Evolutionary conservation across 2,888 invertebrate genomes (phyloP).

Genomic region (Catocala fraxini): DNA sequence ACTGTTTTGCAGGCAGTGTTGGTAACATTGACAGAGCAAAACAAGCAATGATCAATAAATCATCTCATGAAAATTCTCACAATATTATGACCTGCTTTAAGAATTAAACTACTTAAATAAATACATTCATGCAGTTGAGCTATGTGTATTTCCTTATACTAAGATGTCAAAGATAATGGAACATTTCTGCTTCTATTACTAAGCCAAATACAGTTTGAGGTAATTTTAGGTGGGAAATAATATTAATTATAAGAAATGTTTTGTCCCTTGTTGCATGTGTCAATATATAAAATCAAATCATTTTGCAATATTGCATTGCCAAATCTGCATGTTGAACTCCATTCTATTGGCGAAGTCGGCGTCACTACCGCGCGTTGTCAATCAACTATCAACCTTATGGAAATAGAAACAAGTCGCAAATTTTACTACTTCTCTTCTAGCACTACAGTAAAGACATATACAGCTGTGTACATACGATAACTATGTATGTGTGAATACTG

Average conservation of each 20-base stretch:
- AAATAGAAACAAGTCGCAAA: slow-evolving; percentile 56
- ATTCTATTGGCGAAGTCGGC: slow-evolving; percentile 60
- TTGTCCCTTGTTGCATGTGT: slow-evolving; percentile 8
- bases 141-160: too few species aligned
- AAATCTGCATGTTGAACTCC: slow-evolving; percentile 62
- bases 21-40: not conserved
- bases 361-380: slow-evolving; percentile 56
- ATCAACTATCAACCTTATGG: slow-evolving; percentile 65
- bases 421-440: slow-evolving; percentile 57
- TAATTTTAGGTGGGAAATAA: not conserved
- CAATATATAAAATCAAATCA: slow-evolving; percentile 20
- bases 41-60: slow-evolving; percentile 4
- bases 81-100: slow-evolving; percentile 3
- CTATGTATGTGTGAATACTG: slow-evolving; percentile 62
- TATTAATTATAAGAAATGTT: not conserved
- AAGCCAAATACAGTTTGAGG: slow-evolving; percentile 16
- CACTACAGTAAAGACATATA: slow-evolving; percentile 68
- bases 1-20: not conserved
- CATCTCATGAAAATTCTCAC: slow-evolving; percentile 5
- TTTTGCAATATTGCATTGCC: slow-evolving; percentile 49
- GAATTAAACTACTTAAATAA: not conserved
- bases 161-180: slow-evolving; percentile 20
- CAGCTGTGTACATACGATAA: slow-evolving; percentile 71
- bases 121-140: too few species aligned
- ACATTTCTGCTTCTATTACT: slow-evolving; percentile 17